Evolutionary conservation across 2,113 vertebrate species (phyloP), one percentile per base, ranked within the genome.

Genomic region (Oreochromis niloticus): DNA sequence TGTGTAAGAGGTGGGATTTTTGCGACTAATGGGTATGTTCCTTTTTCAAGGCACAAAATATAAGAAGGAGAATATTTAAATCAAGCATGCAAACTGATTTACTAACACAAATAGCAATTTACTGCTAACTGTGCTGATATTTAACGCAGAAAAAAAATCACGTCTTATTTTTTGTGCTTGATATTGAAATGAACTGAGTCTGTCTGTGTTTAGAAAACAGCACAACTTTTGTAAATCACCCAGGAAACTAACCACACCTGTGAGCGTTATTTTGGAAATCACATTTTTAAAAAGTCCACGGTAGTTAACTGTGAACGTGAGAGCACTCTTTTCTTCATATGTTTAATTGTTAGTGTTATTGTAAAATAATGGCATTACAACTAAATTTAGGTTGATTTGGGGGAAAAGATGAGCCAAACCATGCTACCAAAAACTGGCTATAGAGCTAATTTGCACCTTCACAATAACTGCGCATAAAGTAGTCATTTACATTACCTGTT

Each of bases 241-340:
- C 34, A 39, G 17, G 61, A 66, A 66, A 39, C 61, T 12, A 39
- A 66, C 61, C 34, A 39, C 61, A 39, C 61, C 34, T 39, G 19
- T 5, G 19, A 39, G 0, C 10, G 61, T 22, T 39, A 39, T 39
- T 66, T 22, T 66, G 34, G 36, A 41, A 41, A 68, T 71, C 63
- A 14, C 19, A 22, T 39, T 13, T 22, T 14, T 71, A 24, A 71
- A 68, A 66, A 66, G 3, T 68, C 63, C 10, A 41, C 34, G 19
- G 63, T 22, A 22, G 63, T 22, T 68, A 41, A 68, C 19, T 2
- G 34, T 68, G 63, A 1, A 24, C 0, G 0, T 2, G 36, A 14
- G 7, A 41, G 7, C 63, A 41, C 34, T 66, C 34, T 66, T 66
- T 22, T 39, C 61, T 66, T 39, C 0, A 39, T 66, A 2, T 39